Evolutionary conservation across 2,888 invertebrate species (phyloP).

Genomic region (Caenorhabditis wallacei): DNA sequence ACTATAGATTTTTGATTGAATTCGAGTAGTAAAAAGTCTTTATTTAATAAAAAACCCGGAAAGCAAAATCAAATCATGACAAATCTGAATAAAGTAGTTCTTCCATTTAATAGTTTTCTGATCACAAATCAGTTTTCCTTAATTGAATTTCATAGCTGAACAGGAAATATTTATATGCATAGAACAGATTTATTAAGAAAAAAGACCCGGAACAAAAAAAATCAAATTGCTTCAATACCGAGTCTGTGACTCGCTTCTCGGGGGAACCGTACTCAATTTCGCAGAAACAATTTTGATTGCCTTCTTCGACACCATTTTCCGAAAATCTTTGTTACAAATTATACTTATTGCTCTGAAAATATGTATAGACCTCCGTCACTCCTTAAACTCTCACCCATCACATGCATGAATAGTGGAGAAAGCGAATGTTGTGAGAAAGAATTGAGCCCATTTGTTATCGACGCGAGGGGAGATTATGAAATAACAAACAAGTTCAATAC

Average conservation of each 20-base stretch:
- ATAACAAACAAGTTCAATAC: constrained; percentile 32
- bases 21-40: no score
- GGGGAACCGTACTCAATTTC: constrained; percentile 7
- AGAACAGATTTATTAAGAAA: not conserved
- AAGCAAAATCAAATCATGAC: not conserved
- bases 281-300: not conserved
- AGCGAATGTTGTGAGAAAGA: constrained; percentile 27
- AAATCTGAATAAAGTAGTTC: not conserved
- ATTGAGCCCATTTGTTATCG: constrained; percentile 22
- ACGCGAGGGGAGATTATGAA: constrained; percentile 30
- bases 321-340: constrained; percentile 32
- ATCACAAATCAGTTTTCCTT: not conserved
- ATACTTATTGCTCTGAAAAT: constrained; percentile 42
- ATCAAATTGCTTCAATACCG: not conserved
- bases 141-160: not conserved
- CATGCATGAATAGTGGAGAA: constrained; percentile 27
- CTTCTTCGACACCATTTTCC: not conserved
- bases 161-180: not conserved
- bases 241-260: constrained; percentile 1
- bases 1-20: no score
- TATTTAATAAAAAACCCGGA: no score
- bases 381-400: constrained; percentile 17
- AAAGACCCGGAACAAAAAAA: no score
- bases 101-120: no score
- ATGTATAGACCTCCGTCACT: not conserved